Percentiles rank a stretch among this genome's conserved stretches.
Evolutionary conservation across 1,140 invertebrate species (phyloP).

Genomic region (Drosophila ogumai): DNA sequence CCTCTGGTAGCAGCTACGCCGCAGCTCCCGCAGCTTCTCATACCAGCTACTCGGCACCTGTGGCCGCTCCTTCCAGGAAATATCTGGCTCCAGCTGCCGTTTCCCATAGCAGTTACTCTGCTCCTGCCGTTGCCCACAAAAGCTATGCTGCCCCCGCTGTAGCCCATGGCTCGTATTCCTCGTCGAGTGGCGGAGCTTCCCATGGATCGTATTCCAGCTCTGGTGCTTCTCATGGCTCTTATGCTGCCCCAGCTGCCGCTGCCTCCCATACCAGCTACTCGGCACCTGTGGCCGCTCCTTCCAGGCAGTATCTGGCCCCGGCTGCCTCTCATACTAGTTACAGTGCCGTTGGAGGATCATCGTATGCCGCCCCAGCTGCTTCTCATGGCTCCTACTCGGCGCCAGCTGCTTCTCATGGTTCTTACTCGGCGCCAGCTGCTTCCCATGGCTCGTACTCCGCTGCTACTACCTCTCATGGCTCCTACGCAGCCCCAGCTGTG

Average conservation of each 20-base stretch:
- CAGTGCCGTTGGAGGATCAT: neutral
- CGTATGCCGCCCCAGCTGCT: neutral
- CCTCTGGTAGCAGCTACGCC: constrained; percentile 13
- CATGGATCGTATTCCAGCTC: constrained; percentile 16
- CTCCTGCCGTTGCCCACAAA: constrained; percentile 17
- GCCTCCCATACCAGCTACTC: constrained; percentile 32
- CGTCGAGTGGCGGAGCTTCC: constrained; percentile 2
- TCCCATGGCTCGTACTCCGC: constrained; percentile 13
- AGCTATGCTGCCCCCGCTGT: constrained; percentile 38
- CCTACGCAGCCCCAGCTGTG: constrained; percentile 24
- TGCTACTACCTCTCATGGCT: neutral
- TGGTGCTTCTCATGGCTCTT: constrained; percentile 11
- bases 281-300: constrained; percentile 41
- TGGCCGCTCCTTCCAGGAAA: constrained; percentile 43
- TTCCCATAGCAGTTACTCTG: constrained; percentile 33
- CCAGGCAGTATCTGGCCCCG: constrained; percentile 53
- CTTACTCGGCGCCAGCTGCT: constrained; percentile 21
- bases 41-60: constrained; percentile 32
- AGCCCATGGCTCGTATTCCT: constrained; percentile 25
- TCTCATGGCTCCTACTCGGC: constrained; percentile 9
- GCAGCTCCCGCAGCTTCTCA: constrained; percentile 14
- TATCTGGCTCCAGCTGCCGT: constrained; percentile 44
- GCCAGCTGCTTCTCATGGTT: constrained; percentile 16
- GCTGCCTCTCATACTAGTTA: neutral
- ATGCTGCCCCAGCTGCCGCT: constrained; percentile 22